Evolutionary conservation across 1,140 invertebrate genomes (phyloP).

Genomic region (Physella acuta): DNA sequence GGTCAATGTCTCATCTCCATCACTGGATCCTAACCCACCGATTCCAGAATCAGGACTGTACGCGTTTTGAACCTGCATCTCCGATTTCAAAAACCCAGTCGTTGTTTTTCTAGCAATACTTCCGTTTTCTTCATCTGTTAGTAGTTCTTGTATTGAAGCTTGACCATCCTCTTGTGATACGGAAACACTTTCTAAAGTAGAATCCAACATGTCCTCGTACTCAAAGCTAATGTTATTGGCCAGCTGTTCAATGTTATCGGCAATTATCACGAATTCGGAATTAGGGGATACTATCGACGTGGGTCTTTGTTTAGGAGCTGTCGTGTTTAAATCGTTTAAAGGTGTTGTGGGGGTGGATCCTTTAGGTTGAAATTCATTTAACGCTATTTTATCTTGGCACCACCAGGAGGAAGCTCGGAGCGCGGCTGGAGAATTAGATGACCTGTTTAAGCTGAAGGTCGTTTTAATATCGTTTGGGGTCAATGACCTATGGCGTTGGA

Average conservation of each 20-base stretch:
- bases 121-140: constrained; percentile 12
- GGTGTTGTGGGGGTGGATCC: neutral
- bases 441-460: neutral
- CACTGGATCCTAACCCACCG: constrained; percentile 9
- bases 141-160: constrained; percentile 8
- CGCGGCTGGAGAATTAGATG: neutral
- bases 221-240: constrained; percentile 27
- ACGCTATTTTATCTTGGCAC: neutral
- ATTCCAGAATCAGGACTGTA: constrained; percentile 24
- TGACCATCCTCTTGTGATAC: neutral
- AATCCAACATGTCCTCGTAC: constrained; percentile 21
- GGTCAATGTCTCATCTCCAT: constrained; percentile 8
- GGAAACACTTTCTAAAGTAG: constrained; percentile 7
- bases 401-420: neutral
- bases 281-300: constrained; percentile 19
- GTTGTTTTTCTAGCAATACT: neutral
- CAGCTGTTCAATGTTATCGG: constrained; percentile 19
- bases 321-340: constrained; percentile 15
- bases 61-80: neutral
- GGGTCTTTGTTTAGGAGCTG: neutral
- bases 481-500: constrained; percentile 2
- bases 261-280: constrained; percentile 22
- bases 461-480: constrained; percentile 11
- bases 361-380: too few species aligned
- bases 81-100: neutral